Evolutionary conservation across 92 coral and sea anemone genomes (phyloP), one percentile per base, ranked within the genome.

Genomic region (Porites divaricata): DNA sequence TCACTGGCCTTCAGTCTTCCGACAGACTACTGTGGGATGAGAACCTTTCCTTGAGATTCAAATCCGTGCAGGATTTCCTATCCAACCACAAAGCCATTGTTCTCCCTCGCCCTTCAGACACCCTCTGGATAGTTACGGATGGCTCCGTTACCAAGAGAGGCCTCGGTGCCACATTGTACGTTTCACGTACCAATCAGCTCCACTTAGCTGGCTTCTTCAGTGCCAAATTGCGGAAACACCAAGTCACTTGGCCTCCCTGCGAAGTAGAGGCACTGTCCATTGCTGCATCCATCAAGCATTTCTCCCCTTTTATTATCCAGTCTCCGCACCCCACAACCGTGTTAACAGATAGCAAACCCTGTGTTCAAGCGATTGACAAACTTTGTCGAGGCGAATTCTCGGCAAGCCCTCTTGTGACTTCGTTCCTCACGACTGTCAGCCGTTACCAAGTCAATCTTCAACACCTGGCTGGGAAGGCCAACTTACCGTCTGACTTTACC

Each of bases 211-310:
- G 93, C 20, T 92, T 92, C 78, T 92, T 85, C 66, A 83, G 90
- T 70, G 88, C 90, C 15, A 88, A 85, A 67, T 78, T 89, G 41
- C 72, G 86, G 14, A 76, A 83, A 25, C 92, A 87, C 72, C 96
- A 93, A 28, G 83, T 81, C 23, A 83, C 63, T 25, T 90, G 94
- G 94, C 79, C 90, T 6, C 93, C 91, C 35, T 92, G 95, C 21
- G 81, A 92, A 70, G 77, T 92, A 4, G 87, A 92, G 45, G 89
- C 95, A 2, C 67, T 89, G 15, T 77, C 71, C 17, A 88, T 92
- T 28, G 83, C 90, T 11, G 87, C 88, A 0, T 51, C 95, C 63
- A 41, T 80, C 35, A 86, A 81, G 63, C 93, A 90, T 50, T 90
- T 76, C 87, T 74, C 88, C 72, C 90, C 85, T 28, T 92, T 71